Conservation (phyloP, 2,113 vertebrate species). For the Paralichthys olivaceus region DNA sequence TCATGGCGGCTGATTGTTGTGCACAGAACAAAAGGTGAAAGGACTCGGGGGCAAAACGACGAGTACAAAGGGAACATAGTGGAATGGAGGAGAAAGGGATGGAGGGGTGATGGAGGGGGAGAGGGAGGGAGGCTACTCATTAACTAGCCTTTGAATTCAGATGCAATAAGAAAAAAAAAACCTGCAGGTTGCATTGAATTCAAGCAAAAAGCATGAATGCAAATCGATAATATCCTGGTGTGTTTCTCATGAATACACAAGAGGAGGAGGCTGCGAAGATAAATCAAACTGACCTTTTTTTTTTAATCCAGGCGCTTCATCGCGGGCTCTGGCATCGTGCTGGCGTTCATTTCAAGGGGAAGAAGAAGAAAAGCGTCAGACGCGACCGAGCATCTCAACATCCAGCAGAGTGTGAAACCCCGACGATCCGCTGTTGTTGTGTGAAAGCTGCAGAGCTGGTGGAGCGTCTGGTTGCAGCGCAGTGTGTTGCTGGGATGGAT, state of each 20-base stretch:
- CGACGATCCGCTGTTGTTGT: no score
- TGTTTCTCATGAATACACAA: no score
- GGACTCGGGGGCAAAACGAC: constrained; percentile 6
- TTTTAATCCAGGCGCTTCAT: constrained; percentile 34
- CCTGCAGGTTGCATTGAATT: not conserved
- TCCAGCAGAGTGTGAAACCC: not conserved
- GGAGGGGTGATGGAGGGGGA: not conserved
- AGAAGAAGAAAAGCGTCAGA: constrained; percentile 5
- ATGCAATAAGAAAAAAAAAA: not conserved
- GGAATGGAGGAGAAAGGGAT: constrained; percentile 4
- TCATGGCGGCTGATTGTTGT: constrained; percentile 26
- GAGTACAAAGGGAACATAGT: constrained; percentile 72
- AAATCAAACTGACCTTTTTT: constrained; percentile 59
- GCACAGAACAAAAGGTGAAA: constrained; percentile 42
- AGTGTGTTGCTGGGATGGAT: constrained; percentile 48
- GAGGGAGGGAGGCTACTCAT: constrained; percentile 58
- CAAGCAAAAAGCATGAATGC: not conserved
- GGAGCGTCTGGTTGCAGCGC: constrained; percentile 37
- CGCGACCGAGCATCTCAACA: not conserved
- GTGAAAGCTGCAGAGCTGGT: not conserved
- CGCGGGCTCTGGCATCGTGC: constrained; percentile 41
- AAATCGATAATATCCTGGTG: not conserved
- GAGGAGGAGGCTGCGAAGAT: no score
- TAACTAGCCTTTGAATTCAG: constrained; percentile 48
- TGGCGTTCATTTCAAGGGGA: constrained; percentile 31